Percentiles rank a stretch among this genome's conserved stretches.
phyloP scores from a whole-genome alignment of 1,140 invertebrate genomes.

The Drosophila leontia region DNA sequence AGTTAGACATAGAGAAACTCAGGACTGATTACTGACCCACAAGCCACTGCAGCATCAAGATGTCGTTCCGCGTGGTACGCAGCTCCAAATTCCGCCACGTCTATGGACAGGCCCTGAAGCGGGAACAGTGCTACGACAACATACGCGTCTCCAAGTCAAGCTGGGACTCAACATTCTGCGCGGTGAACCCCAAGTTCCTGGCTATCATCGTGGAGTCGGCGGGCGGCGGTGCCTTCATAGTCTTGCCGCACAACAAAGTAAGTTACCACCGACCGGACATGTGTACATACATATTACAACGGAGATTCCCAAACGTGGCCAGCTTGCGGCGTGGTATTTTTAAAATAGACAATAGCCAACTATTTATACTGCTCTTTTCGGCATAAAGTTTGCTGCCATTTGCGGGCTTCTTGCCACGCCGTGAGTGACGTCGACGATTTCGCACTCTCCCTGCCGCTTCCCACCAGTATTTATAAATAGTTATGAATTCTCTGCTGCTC shows the following conservation, averaged over 20 bases:
- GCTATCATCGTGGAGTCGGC: slow-evolving; percentile 99
- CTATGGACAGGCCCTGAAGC: slow-evolving; percentile 97
- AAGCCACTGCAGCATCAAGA: slow-evolving; percentile 84
- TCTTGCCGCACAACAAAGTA: slow-evolving; percentile 98
- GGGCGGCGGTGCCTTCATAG: slow-evolving; percentile 99
- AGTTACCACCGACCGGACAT: slow-evolving; percentile 45
- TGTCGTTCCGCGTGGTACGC: slow-evolving; percentile 98
- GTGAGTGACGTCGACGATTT: slow-evolving; percentile 69
- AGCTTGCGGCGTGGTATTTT: slow-evolving; percentile 38
- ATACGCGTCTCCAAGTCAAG: slow-evolving; percentile 99
- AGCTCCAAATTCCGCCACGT: slow-evolving; percentile 99
- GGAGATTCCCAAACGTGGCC: slow-evolving; percentile 57
- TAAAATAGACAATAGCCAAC: slow-evolving; percentile 50
- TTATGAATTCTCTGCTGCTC: slow-evolving; percentile 62
- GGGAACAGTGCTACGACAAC: slow-evolving; percentile 99
- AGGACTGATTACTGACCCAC: slow-evolving; percentile 33
- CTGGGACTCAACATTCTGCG: slow-evolving; percentile 99
- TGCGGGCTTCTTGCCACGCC: slow-evolving; percentile 63
- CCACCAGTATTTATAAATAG: slow-evolving; percentile 53
- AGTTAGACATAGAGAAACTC: slow-evolving; percentile 36
- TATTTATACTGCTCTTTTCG: slow-evolving; percentile 66
- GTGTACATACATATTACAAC: slow-evolving; percentile 2
- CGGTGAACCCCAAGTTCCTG: slow-evolving; percentile 99
- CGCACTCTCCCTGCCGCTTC: slow-evolving; percentile 18
- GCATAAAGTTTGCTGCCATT: slow-evolving; percentile 69